These are phyloP conservation scores for Orgyia antiqua DNA, from an alignment of 2,888 invertebrate genomes.

Conservation along the genomic window DNA sequence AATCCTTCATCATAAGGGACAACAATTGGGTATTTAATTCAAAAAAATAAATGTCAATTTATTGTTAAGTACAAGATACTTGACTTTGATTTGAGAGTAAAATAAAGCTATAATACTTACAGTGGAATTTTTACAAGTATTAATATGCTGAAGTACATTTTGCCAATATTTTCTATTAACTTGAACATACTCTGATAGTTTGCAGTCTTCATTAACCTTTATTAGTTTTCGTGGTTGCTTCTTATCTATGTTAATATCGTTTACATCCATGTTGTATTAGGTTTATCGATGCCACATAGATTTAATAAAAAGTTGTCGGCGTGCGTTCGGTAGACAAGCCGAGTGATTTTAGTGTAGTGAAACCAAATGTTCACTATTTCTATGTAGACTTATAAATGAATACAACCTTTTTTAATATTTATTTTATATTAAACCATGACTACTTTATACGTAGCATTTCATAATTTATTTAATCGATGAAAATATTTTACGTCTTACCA, in stretches of 20 bases:
- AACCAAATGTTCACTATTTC: slow-evolving; percentile 18
- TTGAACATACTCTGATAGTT: slow-evolving; percentile 41
- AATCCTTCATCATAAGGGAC: too few species aligned
- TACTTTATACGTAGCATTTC: too few species aligned
- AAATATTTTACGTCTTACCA: too few species aligned
- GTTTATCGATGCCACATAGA: slow-evolving; percentile 24
- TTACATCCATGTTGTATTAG: slow-evolving; percentile 15
- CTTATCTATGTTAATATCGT: slow-evolving; percentile 17
- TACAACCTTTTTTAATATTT: too few species aligned
- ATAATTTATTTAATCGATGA: too few species aligned
- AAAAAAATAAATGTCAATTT: too few species aligned
- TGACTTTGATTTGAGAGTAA: too few species aligned
- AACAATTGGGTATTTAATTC: too few species aligned
- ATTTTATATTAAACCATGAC: too few species aligned
- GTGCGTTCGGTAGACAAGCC: slow-evolving; percentile 11
- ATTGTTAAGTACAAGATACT: too few species aligned
- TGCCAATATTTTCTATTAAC: slow-evolving; percentile 58
- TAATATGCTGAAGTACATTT: slow-evolving; percentile 41
- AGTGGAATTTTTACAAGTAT: slow-evolving; percentile 22
- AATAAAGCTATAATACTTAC: too few species aligned
- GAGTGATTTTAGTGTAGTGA: slow-evolving; percentile 13
- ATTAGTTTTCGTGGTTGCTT: slow-evolving; percentile 44
- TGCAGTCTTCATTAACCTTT: slow-evolving; percentile 48
- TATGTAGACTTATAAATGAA: slow-evolving; percentile 9
- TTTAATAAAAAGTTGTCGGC: slow-evolving; percentile 22